Evolutionary conservation across 1,140 invertebrate genomes (phyloP), one percentile per base, ranked within the genome.

Genomic region (Gonioctena quinquepunctata): DNA sequence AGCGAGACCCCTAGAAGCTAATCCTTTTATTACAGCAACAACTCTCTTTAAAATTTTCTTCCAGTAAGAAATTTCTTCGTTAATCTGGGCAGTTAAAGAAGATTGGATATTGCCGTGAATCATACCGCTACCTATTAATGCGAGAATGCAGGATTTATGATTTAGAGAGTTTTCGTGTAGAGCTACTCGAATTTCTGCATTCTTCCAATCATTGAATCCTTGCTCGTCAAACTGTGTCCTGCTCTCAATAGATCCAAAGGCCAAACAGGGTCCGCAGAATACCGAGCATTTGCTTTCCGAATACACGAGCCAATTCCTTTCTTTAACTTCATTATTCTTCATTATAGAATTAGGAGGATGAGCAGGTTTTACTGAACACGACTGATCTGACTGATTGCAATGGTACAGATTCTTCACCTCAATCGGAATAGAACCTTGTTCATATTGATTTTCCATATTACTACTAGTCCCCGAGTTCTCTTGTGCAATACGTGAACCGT

Each of bases 221-320:
- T 42, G 8, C n/a, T 42, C n/a, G 8, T 11, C 28, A 42, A 42
- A 42, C 8, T 8, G n/a, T 42, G 28, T 11, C 57, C 26, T n/a
- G 25, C 19, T 26, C 52, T 27, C 22, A 19, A 21, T 6, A 11
- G 50, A 22, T 19, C 23, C 57, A 62, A 89, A 68, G 7, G 28
- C 19, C 18, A 60, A 48, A 60, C 66, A 68, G 25, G 59, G 59
- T 25, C 59, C 26, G 27, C 59, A 61, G 7, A 27, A 61, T 16
- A 61, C 59, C 11, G 19, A 26, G 21, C 21, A 18, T 64, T 64
- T 64, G 42, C 60, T 67, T 68, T 68, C 66, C 8, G 66, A 72
- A 68, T 72, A 68, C 3, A 69, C 27, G n/a, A 72, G 52, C 66
- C 50, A 63, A 54, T 42, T 18, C 21, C 61, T 64, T 23, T 72